Evolutionary conservation across 2,113 vertebrate species (phyloP).

Genomic region (Brachirus orientalis): DNA sequence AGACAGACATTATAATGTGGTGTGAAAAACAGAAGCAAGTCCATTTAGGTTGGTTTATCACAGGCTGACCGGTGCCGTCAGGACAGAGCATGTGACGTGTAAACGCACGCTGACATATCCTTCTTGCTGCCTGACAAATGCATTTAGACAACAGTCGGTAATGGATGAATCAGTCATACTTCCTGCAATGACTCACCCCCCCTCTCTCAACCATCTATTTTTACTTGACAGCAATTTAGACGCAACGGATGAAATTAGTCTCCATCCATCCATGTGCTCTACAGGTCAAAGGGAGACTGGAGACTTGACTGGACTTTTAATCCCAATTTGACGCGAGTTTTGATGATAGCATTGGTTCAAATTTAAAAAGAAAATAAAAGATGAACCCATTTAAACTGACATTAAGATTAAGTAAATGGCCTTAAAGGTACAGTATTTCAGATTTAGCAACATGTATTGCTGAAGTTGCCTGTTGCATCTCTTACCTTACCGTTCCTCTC

Average conservation of each 20-base stretch:
- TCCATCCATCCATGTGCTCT: not conserved
- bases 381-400: too few relatives aligned
- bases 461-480: too few relatives aligned
- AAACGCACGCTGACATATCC: constrained; percentile 30
- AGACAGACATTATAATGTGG: not conserved
- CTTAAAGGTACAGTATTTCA: too few relatives aligned
- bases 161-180: constrained; percentile 16
- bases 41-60: not conserved
- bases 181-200: constrained; percentile 36
- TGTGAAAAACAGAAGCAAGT: not conserved
- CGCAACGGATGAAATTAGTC: not conserved
- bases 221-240: constrained; percentile 12
- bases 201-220: constrained; percentile 5
- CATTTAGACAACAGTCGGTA: constrained; percentile 27
- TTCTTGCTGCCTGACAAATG: constrained; percentile 42
- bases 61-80: not conserved
- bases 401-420: too few relatives aligned
- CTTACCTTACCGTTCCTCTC: too few relatives aligned
- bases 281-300: too few relatives aligned
- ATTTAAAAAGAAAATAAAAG: too few relatives aligned
- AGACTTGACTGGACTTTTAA: too few relatives aligned
- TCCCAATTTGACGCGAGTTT: too few relatives aligned
- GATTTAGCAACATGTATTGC: too few relatives aligned
- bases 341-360: too few relatives aligned
- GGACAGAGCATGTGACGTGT: constrained; percentile 39